A percentile compares a stretch with the other conserved stretches of the same genome.
phyloP scores from a whole-genome alignment of 2,113 vertebrate species.

The Cottus gobio region DNA sequence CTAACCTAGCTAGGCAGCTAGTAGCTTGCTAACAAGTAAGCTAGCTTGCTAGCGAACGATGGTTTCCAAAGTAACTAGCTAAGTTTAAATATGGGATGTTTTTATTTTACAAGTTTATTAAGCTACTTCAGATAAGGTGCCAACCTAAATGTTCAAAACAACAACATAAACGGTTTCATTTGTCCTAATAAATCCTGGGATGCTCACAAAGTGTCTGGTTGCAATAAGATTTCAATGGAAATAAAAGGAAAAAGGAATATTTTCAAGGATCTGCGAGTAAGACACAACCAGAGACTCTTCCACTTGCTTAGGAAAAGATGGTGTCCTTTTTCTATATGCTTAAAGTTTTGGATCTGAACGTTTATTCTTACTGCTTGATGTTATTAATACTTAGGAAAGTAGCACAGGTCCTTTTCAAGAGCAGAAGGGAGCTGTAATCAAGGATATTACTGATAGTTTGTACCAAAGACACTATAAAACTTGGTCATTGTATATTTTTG shows the following conservation, averaged over 20 bases:
- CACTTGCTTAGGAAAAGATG: background rate
- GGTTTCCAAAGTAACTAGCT: background rate
- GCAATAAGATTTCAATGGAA: background rate
- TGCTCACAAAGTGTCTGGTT: background rate
- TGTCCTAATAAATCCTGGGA: background rate
- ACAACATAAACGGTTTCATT: background rate
- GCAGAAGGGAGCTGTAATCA: slow-evolving; percentile 53
- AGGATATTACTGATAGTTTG: slow-evolving; percentile 59
- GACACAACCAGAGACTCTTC: background rate
- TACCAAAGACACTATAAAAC: slow-evolving; percentile 79
- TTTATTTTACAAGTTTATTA: background rate
- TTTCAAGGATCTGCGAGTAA: background rate
- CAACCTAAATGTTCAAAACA: background rate
- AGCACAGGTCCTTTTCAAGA: background rate
- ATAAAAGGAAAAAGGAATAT: background rate
- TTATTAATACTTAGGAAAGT: background rate
- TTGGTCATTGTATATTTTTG: slow-evolving; percentile 71
- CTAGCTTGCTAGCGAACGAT: background rate
- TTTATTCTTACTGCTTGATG: background rate
- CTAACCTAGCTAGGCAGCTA: background rate
- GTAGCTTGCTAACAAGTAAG: background rate
- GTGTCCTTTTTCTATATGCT: background rate
- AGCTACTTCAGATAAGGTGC: background rate
- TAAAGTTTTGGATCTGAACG: slow-evolving; percentile 7
- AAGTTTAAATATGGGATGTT: no score